phyloP scores from a whole-genome alignment of 2,797 vertebrate genomes.

The Xenentodon cancila region DNA sequence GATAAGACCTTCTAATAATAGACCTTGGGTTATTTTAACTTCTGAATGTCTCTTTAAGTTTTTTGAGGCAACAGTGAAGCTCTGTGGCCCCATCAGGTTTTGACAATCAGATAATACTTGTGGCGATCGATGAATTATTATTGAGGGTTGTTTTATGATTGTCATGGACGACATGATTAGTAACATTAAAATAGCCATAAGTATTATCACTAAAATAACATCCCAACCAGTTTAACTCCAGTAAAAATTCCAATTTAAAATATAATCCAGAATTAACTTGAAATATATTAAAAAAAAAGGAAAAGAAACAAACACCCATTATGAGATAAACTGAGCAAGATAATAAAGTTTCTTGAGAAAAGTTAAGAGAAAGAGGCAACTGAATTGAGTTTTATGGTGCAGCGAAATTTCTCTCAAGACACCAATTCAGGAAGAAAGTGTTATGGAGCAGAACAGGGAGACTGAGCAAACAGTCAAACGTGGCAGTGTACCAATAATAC shows the following conservation, averaged over 20 bases:
- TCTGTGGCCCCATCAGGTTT: too few species aligned
- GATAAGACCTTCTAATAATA: too few species aligned
- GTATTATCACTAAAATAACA: too few species aligned
- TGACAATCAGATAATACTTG: too few species aligned
- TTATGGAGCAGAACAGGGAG: constrained; percentile 2
- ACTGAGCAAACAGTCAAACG: neutral
- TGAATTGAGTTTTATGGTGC: neutral
- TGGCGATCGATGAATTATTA: too few species aligned
- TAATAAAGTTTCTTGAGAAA: neutral
- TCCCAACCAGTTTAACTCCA: too few species aligned
- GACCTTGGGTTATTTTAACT: too few species aligned
- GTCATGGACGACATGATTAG: too few species aligned
- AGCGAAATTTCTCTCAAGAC: constrained; percentile 2
- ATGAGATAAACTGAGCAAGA: neutral
- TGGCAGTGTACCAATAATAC: neutral
- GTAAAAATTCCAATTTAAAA: neutral
- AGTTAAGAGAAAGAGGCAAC: neutral
- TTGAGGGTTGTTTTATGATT: too few species aligned
- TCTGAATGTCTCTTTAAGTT: too few species aligned
- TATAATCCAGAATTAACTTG: neutral
- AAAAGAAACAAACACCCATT: neutral
- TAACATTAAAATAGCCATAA: too few species aligned
- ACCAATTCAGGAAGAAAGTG: neutral
- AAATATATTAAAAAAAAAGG: neutral
- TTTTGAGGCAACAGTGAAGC: too few species aligned